Conservation (phyloP, 2,888 invertebrate genomes). For the Philereme transversata region DNA sequence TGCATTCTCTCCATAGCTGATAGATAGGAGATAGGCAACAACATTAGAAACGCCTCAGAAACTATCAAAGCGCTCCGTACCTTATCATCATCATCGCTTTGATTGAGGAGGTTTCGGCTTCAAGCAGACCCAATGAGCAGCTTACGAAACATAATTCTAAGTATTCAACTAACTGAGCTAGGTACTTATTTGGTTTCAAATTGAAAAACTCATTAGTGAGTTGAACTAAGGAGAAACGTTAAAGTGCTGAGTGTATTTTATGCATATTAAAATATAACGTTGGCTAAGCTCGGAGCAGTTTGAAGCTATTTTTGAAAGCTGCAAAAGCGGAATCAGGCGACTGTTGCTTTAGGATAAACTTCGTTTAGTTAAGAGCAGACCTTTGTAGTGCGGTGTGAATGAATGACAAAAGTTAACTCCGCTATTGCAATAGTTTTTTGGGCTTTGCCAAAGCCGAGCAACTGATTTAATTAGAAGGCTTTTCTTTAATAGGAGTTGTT, state of each 20-base stretch:
- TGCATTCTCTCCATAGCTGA: conserved; percentile 10
- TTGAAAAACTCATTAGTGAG: conserved; percentile 42
- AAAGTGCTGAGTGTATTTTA: conserved; percentile 39
- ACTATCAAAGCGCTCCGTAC: conserved; percentile 14
- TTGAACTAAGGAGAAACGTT: conserved; percentile 36
- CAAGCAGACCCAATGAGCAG: conserved; percentile 12
- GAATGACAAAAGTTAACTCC: conserved; percentile 53
- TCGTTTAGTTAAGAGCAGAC: conserved; percentile 58
- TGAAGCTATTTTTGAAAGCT: conserved; percentile 51
- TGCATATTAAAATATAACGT: conserved; percentile 43
- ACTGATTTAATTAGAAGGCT: conserved; percentile 33
- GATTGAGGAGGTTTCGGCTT: conserved; percentile 11
- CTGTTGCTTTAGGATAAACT: conserved; percentile 60
- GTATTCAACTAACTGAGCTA: conserved; percentile 9
- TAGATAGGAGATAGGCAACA: conserved; percentile 2
- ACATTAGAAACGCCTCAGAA: conserved; percentile 6
- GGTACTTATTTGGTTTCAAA: conserved; percentile 31
- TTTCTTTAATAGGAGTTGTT: conserved; percentile 19
- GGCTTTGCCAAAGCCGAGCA: conserved; percentile 22
- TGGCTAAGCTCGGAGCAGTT: conserved; percentile 39
- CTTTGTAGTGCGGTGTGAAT: conserved; percentile 50
- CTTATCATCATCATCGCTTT: conserved; percentile 8
- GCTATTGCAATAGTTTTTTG: conserved; percentile 36
- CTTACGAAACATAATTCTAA: conserved; percentile 18
- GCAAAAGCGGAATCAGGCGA: conserved; percentile 46